Percentiles rank a stretch among this genome's conserved stretches.
phyloP scores from a whole-genome alignment of 2,113 vertebrate genomes.

The Misgurnus anguillicaudatus region DNA sequence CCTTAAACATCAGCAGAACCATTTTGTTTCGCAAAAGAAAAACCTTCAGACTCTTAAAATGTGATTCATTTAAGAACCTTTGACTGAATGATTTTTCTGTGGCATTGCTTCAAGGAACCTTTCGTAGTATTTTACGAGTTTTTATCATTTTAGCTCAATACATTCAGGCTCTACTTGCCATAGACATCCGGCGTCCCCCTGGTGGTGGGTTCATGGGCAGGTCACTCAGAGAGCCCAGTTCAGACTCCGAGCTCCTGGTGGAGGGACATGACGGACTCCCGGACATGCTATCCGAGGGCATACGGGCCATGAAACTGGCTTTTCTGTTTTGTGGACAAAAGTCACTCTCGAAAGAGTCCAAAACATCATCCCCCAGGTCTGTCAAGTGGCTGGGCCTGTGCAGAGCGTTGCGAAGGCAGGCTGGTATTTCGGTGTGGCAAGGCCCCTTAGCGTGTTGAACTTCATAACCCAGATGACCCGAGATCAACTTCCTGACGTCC shows the following conservation, averaged over 20 bases:
- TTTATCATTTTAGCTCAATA: neutral
- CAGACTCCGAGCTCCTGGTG: conserved; percentile 75
- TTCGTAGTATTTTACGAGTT: too few species aligned
- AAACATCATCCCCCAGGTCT: conserved; percentile 65
- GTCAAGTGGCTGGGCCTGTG: conserved; percentile 64
- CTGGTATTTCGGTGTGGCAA: conserved; percentile 57
- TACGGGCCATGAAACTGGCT: conserved; percentile 80
- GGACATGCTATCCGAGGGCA: conserved; percentile 77
- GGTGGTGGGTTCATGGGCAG: conserved; percentile 75
- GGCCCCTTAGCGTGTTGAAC: conserved; percentile 52
- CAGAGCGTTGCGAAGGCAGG: conserved; percentile 51
- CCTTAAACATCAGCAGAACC: too few species aligned
- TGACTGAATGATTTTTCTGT: too few species aligned
- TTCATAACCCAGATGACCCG: conserved; percentile 53
- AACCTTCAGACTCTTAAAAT: too few species aligned
- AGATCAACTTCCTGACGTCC: conserved; percentile 52
- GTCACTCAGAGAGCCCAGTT: conserved; percentile 72
- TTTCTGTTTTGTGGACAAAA: conserved; percentile 70
- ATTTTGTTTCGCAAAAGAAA: too few species aligned
- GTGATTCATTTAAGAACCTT: too few species aligned
- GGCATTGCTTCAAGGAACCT: too few species aligned
- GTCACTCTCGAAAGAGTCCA: conserved; percentile 74
- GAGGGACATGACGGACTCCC: conserved; percentile 75
- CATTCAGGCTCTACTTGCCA: conserved; percentile 79
- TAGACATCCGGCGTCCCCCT: conserved; percentile 81